phyloP scores from a whole-genome alignment of 2,113 vertebrate genomes.

The Candoia aspera region DNA sequence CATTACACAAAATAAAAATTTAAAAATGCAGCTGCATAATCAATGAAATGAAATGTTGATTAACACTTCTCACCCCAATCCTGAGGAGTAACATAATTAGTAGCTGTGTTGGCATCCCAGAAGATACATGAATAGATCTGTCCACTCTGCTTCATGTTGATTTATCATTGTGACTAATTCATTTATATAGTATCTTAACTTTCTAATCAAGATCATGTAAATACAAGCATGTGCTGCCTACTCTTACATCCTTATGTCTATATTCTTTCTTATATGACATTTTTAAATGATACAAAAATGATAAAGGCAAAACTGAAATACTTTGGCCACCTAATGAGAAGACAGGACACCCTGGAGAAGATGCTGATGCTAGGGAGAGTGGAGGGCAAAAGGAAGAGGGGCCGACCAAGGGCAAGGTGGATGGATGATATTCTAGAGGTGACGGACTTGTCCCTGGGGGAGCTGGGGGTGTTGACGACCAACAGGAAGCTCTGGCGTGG shows the following conservation, averaged over 20 bases:
- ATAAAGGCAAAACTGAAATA: too few species aligned
- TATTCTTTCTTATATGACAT: background rate
- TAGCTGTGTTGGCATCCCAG: background rate
- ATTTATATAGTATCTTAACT: background rate
- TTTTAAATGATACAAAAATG: background rate
- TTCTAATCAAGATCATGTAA: background rate
- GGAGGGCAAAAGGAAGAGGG: too few species aligned
- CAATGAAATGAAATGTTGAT: background rate
- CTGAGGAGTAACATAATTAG: background rate
- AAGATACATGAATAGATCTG: background rate
- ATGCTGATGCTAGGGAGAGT: too few species aligned
- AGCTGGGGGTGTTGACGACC: too few species aligned
- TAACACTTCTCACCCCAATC: background rate
- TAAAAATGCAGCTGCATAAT: constrained; percentile 9
- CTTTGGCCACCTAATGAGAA: too few species aligned
- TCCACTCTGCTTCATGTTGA: background rate
- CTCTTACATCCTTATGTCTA: background rate
- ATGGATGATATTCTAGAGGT: too few species aligned
- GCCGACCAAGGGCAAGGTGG: too few species aligned
- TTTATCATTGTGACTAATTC: background rate
- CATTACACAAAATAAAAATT: background rate
- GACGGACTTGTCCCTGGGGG: too few species aligned
- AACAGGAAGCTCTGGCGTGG: too few species aligned
- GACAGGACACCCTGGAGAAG: too few species aligned
- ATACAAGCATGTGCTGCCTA: background rate